These are phyloP conservation scores for Lepisosteus oculatus DNA, from an alignment of 2,113 vertebrate genomes.

Conservation along the genomic window DNA sequence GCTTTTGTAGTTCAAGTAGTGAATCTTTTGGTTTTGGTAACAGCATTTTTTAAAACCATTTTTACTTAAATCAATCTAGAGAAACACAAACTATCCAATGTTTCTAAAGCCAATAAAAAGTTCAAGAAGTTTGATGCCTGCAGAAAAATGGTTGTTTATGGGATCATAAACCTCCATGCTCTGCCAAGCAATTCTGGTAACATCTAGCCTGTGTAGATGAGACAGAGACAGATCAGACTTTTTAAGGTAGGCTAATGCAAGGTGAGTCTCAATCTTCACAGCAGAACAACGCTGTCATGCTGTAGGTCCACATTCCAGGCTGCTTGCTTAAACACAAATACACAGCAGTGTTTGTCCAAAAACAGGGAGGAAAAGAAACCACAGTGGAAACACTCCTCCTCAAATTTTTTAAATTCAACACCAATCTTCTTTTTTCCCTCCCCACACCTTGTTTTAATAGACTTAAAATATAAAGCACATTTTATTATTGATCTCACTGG, in stretches of 20 bases:
- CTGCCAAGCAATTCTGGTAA: not conserved
- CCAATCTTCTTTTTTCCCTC: not conserved
- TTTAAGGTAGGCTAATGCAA: not conserved
- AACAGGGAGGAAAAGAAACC: conserved; percentile 1
- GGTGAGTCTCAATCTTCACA: not conserved
- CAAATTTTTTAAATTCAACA: not conserved
- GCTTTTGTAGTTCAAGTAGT: too few species aligned
- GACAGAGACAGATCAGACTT: not conserved
- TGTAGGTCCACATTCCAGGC: not conserved
- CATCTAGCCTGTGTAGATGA: not conserved
- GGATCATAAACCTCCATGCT: not conserved
- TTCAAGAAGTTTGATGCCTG: too few species aligned
- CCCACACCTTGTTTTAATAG: not conserved
- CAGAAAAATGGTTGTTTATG: too few species aligned
- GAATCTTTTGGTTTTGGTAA: too few species aligned
- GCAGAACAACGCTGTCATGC: not conserved
- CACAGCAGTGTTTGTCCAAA: not conserved
- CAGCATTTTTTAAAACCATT: too few species aligned
- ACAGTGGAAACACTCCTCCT: not conserved
- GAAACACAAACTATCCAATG: too few species aligned
- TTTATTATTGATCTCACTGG: conserved; percentile 8
- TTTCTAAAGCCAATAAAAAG: too few species aligned
- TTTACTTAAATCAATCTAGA: too few species aligned
- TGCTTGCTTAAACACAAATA: not conserved
- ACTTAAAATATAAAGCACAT: not conserved